Conservation (phyloP, 2,797 vertebrate species). For the Enteromius thamalakanensis region DNA sequence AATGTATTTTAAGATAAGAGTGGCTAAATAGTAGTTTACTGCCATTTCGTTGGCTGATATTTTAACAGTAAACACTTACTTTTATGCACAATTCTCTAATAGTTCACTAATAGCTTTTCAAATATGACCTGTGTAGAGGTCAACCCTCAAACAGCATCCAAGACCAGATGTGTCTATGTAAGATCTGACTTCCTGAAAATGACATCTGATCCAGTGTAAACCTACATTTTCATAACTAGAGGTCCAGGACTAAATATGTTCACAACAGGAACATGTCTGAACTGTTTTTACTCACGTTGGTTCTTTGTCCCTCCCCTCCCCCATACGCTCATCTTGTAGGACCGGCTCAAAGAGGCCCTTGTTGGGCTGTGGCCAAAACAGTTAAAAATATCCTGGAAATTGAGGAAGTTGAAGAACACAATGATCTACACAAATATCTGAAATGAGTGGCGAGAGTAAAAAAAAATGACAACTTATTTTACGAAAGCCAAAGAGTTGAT, state of each 20-base stretch:
- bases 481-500: not conserved
- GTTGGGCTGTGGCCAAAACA: constrained; percentile 56
- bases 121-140: constrained; percentile 1
- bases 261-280: constrained; percentile 39
- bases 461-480: not conserved
- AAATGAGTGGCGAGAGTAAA: not conserved
- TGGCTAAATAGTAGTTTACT: not conserved
- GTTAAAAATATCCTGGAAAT: constrained; percentile 59
- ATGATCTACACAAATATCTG: constrained; percentile 22
- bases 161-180: not conserved
- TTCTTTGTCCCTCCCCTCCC: constrained; percentile 60
- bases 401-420: constrained; percentile 47
- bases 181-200: not conserved
- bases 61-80: not conserved
- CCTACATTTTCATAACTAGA: not conserved
- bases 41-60: not conserved
- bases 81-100: not conserved
- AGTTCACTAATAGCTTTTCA: not conserved
- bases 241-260: constrained; percentile 21
- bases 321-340: constrained; percentile 62
- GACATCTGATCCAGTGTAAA: not conserved
- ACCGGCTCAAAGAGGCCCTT: constrained; percentile 61
- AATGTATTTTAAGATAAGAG: not conserved
- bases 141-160: not conserved
- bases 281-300: constrained; percentile 22